Base-by-base conservation (phyloP, 2,888 invertebrate species). In the Dorcus parallelipipedus region DNA sequence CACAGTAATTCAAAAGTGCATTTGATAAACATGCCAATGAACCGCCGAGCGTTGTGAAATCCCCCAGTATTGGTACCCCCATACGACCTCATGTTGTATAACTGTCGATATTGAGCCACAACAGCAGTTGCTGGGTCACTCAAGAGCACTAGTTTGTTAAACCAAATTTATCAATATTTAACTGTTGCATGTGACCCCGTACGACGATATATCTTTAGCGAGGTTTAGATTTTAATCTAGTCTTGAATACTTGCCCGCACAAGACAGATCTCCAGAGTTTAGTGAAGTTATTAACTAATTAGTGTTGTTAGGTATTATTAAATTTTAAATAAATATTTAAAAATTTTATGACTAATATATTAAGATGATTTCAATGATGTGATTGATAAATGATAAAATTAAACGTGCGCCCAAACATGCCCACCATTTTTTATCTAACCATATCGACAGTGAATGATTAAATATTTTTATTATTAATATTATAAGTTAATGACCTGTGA, bases 101-200 rank as follows among this genome's bases (percentile, higher is more conserved):
- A 38, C 14, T 40, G 41, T 39, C 14, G 20, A 40, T 50, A 39
- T 40, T 39, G 41, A 50, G 39, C 17, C 50, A 40, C 39, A 7
- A 50, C 50, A 50, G 20, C 20, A 50, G 50, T 50, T 50, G 39
- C 39, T 20, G 50, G 50, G 41, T 40, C 50, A n/a, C 23, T 40
- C 50, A 50, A 33, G 26, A 33, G 26, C 26, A 33, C 26, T 33
- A 7, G 26, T 33, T 33, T 20, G 40, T 42, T 52, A 43, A 52
- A 40, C 52, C 42, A 43, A 52, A 42, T 41, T 52, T 52, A 52
- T 52, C 52, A 33, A 45, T 52, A 42, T 52, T 52, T 52, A 45
- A 52, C 38, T 42, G 38, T 17, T 20, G 47, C 52, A 52, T 52
- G 52, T 52, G 52, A 52, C 52, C 9, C 45, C 43, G 23, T 45